phyloP scores from a whole-genome alignment of 2,888 invertebrate genomes.

The Drosophila merina region DNA sequence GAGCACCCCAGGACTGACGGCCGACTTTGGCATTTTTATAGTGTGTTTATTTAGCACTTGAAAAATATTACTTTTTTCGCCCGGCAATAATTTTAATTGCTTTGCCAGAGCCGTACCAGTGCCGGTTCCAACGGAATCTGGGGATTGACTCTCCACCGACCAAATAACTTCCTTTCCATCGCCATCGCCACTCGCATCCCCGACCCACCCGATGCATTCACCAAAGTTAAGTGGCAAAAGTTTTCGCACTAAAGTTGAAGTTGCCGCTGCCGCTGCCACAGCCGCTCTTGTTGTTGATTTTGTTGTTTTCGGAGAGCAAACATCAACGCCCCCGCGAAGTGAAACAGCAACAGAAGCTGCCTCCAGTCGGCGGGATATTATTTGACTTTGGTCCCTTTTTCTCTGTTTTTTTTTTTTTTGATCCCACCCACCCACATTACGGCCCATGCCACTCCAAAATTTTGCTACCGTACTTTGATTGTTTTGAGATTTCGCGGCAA shows the following conservation, averaged over 20 bases:
- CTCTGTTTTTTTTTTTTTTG: background rate
- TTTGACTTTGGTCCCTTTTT: slow-evolving; percentile 61
- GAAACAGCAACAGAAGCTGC: slow-evolving; percentile 48
- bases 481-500: slow-evolving; percentile 75
- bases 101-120: slow-evolving; percentile 61
- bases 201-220: slow-evolving; percentile 47
- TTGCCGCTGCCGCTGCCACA: slow-evolving; percentile 49
- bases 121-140: slow-evolving; percentile 50
- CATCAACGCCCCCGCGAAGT: slow-evolving; percentile 69
- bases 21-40: slow-evolving; percentile 58
- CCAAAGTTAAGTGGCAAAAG: slow-evolving; percentile 77
- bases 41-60: slow-evolving; percentile 82
- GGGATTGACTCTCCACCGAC: slow-evolving; percentile 31
- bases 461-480: slow-evolving; percentile 66
- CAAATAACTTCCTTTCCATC: slow-evolving; percentile 5
- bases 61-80: slow-evolving; percentile 79
- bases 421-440: slow-evolving; percentile 1
- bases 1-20: slow-evolving; percentile 12
- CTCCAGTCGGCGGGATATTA: slow-evolving; percentile 53
- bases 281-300: slow-evolving; percentile 15
- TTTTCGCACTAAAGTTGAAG: slow-evolving; percentile 79
- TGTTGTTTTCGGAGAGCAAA: slow-evolving; percentile 70
- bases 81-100: slow-evolving; percentile 81
- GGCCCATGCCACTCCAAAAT: slow-evolving; percentile 7
- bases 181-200: too few species aligned